A percentile compares a stretch with the other conserved stretches of the same genome.
Conservation (phyloP, 2,888 invertebrate species). For the Petrolisthes cinctipes region DNA sequence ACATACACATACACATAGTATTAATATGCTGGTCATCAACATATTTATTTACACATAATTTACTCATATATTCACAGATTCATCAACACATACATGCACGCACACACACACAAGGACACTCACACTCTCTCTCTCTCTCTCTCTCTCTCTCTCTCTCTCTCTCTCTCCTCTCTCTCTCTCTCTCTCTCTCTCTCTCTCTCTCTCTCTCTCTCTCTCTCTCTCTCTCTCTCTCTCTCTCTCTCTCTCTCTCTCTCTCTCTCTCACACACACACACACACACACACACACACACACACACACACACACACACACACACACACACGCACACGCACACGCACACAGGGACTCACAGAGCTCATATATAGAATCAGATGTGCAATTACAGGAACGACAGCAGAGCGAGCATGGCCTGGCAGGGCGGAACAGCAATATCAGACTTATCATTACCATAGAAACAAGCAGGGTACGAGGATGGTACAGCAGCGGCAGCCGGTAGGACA, state of each 20-base stretch:
- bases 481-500: too few relatives aligned
- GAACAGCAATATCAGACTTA: too few relatives aligned
- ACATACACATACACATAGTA: too few relatives aligned
- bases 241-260: conserved; percentile 10
- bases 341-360: not conserved
- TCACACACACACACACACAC: not conserved
- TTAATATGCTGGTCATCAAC: too few relatives aligned
- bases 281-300: too few relatives aligned
- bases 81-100: not conserved
- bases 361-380: not conserved
- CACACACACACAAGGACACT: not conserved
- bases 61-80: too few relatives aligned
- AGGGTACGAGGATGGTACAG: too few relatives aligned
- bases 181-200: not conserved
- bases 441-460: too few relatives aligned
- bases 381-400: not conserved
- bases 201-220: conserved; percentile 17
- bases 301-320: too few relatives aligned
- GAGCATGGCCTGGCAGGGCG: too few relatives aligned
- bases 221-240: conserved; percentile 35
- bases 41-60: too few relatives aligned
- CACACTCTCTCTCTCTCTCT: conserved; percentile 32
- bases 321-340: too few relatives aligned
- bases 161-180: conserved; percentile 16
- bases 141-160: conserved; percentile 33